These are phyloP conservation scores for Antechinus flavipes DNA, from an alignment of 2,113 vertebrate species.

Conservation along the genomic window DNA sequence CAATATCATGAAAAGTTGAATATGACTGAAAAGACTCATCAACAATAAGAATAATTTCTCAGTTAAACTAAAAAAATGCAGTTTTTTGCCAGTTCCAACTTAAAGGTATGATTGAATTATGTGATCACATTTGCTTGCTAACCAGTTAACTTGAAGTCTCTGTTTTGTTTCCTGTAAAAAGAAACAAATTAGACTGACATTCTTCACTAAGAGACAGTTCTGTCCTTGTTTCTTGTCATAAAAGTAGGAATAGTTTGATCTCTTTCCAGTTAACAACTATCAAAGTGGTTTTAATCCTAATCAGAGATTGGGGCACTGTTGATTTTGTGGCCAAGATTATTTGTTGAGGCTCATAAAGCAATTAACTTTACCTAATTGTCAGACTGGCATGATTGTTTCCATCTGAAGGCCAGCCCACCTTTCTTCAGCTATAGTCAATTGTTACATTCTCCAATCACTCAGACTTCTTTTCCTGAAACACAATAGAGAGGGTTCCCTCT, in stretches of 20 bases:
- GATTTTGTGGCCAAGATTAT: no score
- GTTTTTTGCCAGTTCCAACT: neutral
- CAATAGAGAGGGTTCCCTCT: no score
- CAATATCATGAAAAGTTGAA: neutral
- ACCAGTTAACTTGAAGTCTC: neutral
- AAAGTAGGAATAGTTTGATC: neutral
- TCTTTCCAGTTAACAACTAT: no score
- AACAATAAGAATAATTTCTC: neutral
- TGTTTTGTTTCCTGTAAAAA: neutral
- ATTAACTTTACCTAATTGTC: no score
- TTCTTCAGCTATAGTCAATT: no score
- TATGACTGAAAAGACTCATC: neutral
- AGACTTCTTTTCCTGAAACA: no score
- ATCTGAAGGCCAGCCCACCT: no score
- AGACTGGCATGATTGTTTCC: no score
- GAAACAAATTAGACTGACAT: neutral
- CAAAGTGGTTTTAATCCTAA: no score
- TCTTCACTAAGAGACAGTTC: neutral
- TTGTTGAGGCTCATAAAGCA: no score
- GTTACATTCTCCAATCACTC: no score
- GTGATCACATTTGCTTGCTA: neutral
- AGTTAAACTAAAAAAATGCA: neutral
- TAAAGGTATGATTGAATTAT: neutral
- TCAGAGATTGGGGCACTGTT: no score
- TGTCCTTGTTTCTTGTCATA: neutral